Evolutionary conservation across 2,113 vertebrate genomes (phyloP), one percentile per base, ranked within the genome.

Genomic region (Baryphthengus martii): DNA sequence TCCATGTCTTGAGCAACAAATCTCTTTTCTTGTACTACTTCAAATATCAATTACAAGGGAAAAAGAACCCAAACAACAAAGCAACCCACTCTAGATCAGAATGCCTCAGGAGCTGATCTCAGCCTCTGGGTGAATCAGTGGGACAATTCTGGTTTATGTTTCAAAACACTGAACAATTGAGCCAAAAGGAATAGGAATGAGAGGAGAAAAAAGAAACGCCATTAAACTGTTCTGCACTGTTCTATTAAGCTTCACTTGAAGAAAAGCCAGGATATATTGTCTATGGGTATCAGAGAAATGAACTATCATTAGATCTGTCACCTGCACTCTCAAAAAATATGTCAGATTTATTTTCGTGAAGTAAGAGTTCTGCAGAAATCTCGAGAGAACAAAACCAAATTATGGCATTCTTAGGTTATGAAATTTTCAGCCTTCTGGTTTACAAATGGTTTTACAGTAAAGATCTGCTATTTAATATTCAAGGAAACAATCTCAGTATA

Each of bases 391-490:
- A 66, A 70, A 92, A 88, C 10, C 56, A 92, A 95, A 91, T 80
- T 45, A 74, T 8, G 6, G 50, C 74, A 35, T 70, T 93, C 66
- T 61, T 10, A 49, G 44, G 45, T 79, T 70, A 90, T 49, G 58
- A 94, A 80, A 90, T 94, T 85, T 91, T 77, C 63, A 85, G 67
- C 45, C 82, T 88, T 79, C 53, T 74, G 53, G 53, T 55, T 92
- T 87, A 79, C 45, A 87, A 91, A 85, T 16, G 20, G 25, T 71
- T 93, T 89, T 77, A 61, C 17, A 78, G 37, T 72, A 84, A 72
- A 59, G n/a, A 73, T 49, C 45, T 80, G 40, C 42, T 85, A 88
- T 42, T 93, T 88, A 91, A 96, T 79, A 88, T 79, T 94, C 86
- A 94, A 87, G 42, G 50, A 89, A 91, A 87, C 25, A 74, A 70